Percentiles rank a stretch among this genome's conserved stretches.
phyloP scores from a whole-genome alignment of 2,888 invertebrate genomes.

The Agrochola lychnidis region DNA sequence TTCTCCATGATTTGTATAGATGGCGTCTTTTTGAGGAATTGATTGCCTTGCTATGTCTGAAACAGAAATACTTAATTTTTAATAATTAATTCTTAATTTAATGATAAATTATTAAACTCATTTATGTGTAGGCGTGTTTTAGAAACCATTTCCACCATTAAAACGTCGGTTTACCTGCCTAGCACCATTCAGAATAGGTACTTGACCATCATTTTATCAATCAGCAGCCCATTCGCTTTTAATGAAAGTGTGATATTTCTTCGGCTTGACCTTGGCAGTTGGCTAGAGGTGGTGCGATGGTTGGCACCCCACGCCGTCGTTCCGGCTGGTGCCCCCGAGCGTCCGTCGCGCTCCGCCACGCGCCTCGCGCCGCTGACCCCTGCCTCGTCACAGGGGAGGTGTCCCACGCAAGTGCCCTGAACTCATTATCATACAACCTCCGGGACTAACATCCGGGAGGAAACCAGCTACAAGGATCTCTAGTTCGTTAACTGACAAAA shows the following conservation, averaged over 20 bases:
- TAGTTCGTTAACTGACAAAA: slow-evolving; percentile 68
- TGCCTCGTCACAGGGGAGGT: slow-evolving; percentile 54
- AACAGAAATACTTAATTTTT: neutral
- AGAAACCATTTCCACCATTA: neutral
- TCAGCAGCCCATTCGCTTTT: neutral
- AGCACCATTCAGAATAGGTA: neutral
- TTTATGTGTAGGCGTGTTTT: neutral
- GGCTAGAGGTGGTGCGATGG: slow-evolving; percentile 66
- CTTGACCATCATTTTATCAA: slow-evolving; percentile 1
- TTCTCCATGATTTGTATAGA: slow-evolving; percentile 60
- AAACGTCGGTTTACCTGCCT: neutral
- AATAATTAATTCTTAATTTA: neutral
- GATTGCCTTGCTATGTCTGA: neutral
- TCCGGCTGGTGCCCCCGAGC: slow-evolving; percentile 76
- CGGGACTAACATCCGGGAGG: slow-evolving; percentile 62
- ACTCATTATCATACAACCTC: slow-evolving; percentile 41
- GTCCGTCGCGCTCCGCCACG: slow-evolving; percentile 77
- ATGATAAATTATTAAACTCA: no score
- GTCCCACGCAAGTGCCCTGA: slow-evolving; percentile 57
- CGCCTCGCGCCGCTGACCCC: slow-evolving; percentile 78
- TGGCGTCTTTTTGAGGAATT: slow-evolving; percentile 63
- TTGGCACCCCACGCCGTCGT: slow-evolving; percentile 78
- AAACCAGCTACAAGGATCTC: slow-evolving; percentile 67
- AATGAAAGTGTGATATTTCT: slow-evolving; percentile 45
- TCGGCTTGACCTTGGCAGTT: slow-evolving; percentile 67